Evolutionary conservation across 2,113 vertebrate species (phyloP).

Genomic region (Microcebus jonahi): DNA sequence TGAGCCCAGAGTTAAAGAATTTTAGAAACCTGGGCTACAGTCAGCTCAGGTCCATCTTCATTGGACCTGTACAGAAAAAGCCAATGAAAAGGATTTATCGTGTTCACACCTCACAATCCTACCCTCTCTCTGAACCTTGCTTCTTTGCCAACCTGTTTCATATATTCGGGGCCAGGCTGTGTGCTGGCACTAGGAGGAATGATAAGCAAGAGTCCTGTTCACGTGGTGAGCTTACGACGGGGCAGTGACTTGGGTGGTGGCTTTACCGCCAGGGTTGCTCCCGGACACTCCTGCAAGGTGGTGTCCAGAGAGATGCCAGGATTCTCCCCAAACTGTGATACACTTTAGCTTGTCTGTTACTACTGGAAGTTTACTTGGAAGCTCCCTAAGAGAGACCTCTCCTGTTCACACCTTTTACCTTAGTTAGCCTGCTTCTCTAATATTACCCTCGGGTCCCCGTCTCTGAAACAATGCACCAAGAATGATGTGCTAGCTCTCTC

Average conservation of each 20-base stretch:
- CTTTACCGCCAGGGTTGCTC: not conserved
- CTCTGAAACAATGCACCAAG: not conserved
- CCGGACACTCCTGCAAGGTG: not conserved
- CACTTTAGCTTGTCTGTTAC: not conserved
- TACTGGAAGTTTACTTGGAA: not conserved
- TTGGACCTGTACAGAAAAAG: not conserved
- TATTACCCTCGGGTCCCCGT: not conserved
- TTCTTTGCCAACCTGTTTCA: not conserved
- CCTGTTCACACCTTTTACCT: not conserved
- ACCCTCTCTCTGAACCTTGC: not conserved
- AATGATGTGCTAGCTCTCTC: not conserved
- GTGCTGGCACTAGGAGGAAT: accelerated
- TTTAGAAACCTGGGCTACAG: not conserved
- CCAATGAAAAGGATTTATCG: not conserved
- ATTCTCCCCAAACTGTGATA: not conserved
- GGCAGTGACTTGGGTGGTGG: not conserved
- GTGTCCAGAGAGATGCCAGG: not conserved
- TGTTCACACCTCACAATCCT: not conserved
- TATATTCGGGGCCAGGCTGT: not conserved
- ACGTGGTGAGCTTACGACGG: not conserved
- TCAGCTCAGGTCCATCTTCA: not conserved
- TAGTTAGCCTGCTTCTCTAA: not conserved
- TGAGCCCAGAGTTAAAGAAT: not conserved
- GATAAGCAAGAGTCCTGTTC: not conserved
- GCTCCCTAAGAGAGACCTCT: not conserved